Evolutionary conservation across 2,888 invertebrate species (phyloP), one percentile per base, ranked within the genome.

Genomic region (Drosophila greeni): DNA sequence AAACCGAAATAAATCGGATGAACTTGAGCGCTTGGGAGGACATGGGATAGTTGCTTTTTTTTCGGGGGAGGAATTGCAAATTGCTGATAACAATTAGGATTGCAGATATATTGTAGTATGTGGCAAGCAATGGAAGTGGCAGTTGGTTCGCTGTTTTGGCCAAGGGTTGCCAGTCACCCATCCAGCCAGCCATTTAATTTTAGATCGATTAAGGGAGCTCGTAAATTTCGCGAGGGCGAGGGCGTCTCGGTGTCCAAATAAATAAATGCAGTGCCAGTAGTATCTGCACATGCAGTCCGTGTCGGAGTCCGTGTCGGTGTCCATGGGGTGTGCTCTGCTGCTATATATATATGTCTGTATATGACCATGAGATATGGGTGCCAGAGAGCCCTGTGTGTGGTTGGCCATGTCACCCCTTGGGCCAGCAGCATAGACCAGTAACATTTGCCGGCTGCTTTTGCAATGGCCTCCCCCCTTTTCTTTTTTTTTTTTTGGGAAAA

Each of bases 141-240:
- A 36, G 51, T 47, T 31, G 23, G 14, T 26, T 34, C 11, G 43
- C 40, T 31, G n/a, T 18, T 33, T 8, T 4, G 5, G 31, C 11
- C 20, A 23, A 52, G 75, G 70, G 76, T 76, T 76, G 57, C 40
- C 40, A 33, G 18, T n/a, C n/a, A n/a, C n/a, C 47, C 53, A 52
- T 33, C 34, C 55, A 76, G 57, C 42, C 42, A 76, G 60, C 73
- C 74, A 68, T 76, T 82, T 82, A 78, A 74, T 77, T 82, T 82
- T 70, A 80, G 77, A 82, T 82, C 77, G 82, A 82, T 82, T 79
- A 76, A 74, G 72, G 73, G 59, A 74, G 74, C 82, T 76, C 75
- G 82, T 82, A 78, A 82, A 82, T 78, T 78, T 74, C 23, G 58
- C 45, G 29, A 47, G 18, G 58, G 75, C 68, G 76, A 61, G 66